Evolutionary conservation across 1,140 invertebrate species (phyloP).

Genomic region (Calephelis virginiensis): DNA sequence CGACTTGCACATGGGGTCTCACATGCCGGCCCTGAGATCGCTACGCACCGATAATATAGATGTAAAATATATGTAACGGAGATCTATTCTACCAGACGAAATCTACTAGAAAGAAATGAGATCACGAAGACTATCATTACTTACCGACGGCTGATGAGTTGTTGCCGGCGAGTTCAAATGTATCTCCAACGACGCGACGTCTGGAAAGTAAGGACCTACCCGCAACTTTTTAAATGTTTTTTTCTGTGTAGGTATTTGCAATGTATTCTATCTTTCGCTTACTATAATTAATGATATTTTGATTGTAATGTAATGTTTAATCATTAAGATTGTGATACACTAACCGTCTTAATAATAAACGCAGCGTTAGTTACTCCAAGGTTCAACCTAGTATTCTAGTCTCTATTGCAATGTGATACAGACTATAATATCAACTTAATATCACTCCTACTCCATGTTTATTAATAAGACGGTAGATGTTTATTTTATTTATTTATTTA

Average conservation of each 20-base stretch:
- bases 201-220: slow-evolving; percentile 42
- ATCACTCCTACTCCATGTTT: no score
- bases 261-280: slow-evolving; percentile 11
- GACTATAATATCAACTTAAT: no score
- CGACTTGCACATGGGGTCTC: no score
- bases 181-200: slow-evolving; percentile 50
- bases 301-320: background rate
- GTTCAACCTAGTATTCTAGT: no score
- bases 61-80: background rate
- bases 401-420: no score
- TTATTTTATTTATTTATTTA: no score
- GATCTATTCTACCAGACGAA: background rate
- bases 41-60: no score
- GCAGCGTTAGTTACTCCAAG: no score
- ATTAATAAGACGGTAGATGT: no score
- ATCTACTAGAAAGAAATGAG: background rate
- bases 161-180: slow-evolving; percentile 40
- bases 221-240: slow-evolving; percentile 47
- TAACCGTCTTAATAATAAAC: no score
- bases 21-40: no score
- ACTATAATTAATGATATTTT: background rate
- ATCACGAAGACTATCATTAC: background rate
- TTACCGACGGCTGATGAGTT: slow-evolving; percentile 22
- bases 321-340: no score
- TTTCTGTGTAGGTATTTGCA: slow-evolving; percentile 31